phyloP scores from a whole-genome alignment of 2,797 vertebrate species.

The Trachurus trachurus region DNA sequence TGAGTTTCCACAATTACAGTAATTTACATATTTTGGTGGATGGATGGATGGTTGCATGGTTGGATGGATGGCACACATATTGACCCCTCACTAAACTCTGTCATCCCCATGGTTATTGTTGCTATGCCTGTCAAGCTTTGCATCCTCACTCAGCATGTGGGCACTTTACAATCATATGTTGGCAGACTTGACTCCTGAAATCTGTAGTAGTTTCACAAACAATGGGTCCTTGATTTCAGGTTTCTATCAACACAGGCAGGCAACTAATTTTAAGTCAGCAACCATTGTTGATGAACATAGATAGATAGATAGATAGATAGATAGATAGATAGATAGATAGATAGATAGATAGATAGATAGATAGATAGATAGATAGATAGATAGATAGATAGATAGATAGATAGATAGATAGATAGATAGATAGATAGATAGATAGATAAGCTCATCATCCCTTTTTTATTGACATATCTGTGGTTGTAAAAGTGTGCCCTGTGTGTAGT shows the following conservation, averaged over 20 bases:
- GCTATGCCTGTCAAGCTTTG: too few species aligned
- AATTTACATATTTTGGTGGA: neutral
- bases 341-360: constrained; percentile 5
- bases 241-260: too few species aligned
- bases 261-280: too few species aligned
- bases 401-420: constrained; percentile 3
- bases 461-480: neutral
- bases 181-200: too few species aligned
- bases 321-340: neutral
- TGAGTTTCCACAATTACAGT: neutral
- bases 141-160: too few species aligned
- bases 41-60: neutral
- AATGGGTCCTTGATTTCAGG: too few species aligned
- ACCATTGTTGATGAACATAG: too few species aligned
- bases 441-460: neutral
- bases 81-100: too few species aligned
- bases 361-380: neutral
- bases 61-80: too few species aligned
- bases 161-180: too few species aligned
- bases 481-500: neutral
- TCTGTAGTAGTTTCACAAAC: too few species aligned
- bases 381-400: neutral
- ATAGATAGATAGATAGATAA: neutral
- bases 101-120: too few species aligned
- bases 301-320: neutral